Evolutionary conservation across 2,888 invertebrate genomes (phyloP).

Genomic region (Apamea anceps): DNA sequence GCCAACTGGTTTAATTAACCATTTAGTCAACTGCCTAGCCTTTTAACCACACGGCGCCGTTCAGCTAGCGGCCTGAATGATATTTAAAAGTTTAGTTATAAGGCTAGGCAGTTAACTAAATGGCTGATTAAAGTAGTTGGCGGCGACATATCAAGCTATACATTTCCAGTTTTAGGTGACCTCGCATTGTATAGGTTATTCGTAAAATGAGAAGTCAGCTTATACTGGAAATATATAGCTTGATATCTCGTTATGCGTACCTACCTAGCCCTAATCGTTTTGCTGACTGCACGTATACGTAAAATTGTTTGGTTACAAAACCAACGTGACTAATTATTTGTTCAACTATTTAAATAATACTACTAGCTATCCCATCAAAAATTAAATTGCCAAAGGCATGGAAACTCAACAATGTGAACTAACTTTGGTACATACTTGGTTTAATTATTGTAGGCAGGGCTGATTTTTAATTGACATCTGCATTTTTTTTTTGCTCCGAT

Average conservation of each 20-base stretch:
- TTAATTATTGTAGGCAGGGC: too few species aligned
- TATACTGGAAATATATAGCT: not conserved
- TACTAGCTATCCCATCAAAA: conserved; percentile 18
- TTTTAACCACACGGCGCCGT: too few species aligned
- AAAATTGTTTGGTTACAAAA: not conserved
- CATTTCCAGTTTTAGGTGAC: not conserved
- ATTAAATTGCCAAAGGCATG: not conserved
- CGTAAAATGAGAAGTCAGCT: not conserved
- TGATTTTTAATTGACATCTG: too few species aligned
- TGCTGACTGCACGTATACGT: not conserved
- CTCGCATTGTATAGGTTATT: not conserved
- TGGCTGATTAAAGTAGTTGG: too few species aligned
- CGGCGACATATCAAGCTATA: not conserved
- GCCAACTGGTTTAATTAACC: too few species aligned
- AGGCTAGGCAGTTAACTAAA: too few species aligned
- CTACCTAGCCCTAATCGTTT: not conserved
- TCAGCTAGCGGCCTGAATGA: too few species aligned
- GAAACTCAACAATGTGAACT: not conserved
- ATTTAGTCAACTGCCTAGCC: too few species aligned
- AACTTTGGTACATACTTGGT: not conserved
- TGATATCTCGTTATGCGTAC: too few species aligned
- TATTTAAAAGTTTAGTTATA: too few species aligned
- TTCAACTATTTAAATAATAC: not conserved
- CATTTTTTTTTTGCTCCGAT: too few species aligned
- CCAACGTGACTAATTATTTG: not conserved